These are phyloP conservation scores for Orchesellides sinensis DNA, from an alignment of 2,888 invertebrate genomes.

Conservation along the genomic window DNA sequence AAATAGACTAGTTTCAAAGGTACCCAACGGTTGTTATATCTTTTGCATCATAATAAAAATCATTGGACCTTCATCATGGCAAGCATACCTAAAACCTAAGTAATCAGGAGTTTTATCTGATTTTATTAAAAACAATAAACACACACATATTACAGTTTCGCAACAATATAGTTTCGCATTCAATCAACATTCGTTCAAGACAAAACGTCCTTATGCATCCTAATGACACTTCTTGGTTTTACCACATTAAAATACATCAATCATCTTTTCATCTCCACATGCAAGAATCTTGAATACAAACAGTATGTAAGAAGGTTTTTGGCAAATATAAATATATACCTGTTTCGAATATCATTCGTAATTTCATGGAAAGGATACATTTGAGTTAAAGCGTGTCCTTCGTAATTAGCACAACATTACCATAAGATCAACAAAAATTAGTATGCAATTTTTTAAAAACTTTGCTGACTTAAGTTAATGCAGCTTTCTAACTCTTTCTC, in stretches of 20 bases:
- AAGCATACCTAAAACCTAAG: too few relatives aligned
- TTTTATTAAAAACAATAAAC: background rate
- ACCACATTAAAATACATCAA: too few relatives aligned
- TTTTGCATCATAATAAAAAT: too few relatives aligned
- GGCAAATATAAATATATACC: slow-evolving; percentile 57
- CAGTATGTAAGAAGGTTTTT: slow-evolving; percentile 14
- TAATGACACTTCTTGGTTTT: too few relatives aligned
- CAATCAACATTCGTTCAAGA: background rate
- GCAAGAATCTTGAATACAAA: too few relatives aligned
- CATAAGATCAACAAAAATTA: slow-evolving; percentile 61
- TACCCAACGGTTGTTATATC: slow-evolving; percentile 1
- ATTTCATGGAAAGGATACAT: slow-evolving; percentile 4
- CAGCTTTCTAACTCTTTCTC: slow-evolving; percentile 46
- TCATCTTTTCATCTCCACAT: too few relatives aligned
- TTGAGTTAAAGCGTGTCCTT: background rate
- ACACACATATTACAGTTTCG: background rate
- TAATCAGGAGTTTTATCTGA: too few relatives aligned
- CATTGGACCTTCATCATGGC: background rate
- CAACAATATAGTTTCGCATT: background rate
- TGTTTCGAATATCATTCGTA: slow-evolving; percentile 28
- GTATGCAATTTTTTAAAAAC: slow-evolving; percentile 25
- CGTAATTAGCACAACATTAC: background rate
- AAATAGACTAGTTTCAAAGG: slow-evolving; percentile 45
- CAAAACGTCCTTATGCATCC: too few relatives aligned
- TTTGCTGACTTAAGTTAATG: background rate